Evolutionary conservation across 2,797 vertebrate genomes (phyloP).

Genomic region (Cyprinella venusta): DNA sequence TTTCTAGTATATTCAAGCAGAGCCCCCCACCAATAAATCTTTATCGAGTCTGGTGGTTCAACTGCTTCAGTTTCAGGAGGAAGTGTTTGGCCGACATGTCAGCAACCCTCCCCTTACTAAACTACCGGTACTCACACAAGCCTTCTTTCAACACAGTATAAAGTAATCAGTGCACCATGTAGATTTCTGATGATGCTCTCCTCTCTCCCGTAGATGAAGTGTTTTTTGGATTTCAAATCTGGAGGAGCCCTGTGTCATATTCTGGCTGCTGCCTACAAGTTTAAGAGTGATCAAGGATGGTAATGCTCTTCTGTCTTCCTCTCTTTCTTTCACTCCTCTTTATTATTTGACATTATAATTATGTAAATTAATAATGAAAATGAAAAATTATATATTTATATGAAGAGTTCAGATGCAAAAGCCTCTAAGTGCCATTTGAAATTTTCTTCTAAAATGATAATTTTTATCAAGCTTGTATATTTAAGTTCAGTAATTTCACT

Average conservation of each 20-base stretch:
- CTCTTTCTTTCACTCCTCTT: not conserved
- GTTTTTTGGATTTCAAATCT: constrained; percentile 97
- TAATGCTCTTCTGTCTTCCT: constrained; percentile 71
- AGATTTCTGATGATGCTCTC: constrained; percentile 47
- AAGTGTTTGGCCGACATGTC: constrained; percentile 96
- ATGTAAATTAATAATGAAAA: not conserved
- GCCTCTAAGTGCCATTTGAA: no score
- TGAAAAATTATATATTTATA: no score
- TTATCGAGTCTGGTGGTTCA: constrained; percentile 97
- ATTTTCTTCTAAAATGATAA: no score
- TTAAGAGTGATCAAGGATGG: constrained; percentile 99
- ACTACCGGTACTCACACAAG: constrained; percentile 80
- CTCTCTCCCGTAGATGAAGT: constrained; percentile 85
- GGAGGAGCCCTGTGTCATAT: constrained; percentile 95
- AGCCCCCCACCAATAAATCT: constrained; percentile 97
- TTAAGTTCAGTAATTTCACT: no score
- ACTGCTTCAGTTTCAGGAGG: constrained; percentile 97
- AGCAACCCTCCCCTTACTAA: constrained; percentile 97
- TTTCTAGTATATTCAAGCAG: constrained; percentile 94
- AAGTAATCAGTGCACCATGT: not conserved
- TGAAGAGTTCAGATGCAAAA: no score
- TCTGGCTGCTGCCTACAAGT: constrained; percentile 97
- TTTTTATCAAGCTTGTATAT: no score
- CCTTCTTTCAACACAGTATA: not conserved
- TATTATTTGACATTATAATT: not conserved